phyloP scores from a whole-genome alignment of 2,113 vertebrate species.

The Nansenia antarctica region DNA sequence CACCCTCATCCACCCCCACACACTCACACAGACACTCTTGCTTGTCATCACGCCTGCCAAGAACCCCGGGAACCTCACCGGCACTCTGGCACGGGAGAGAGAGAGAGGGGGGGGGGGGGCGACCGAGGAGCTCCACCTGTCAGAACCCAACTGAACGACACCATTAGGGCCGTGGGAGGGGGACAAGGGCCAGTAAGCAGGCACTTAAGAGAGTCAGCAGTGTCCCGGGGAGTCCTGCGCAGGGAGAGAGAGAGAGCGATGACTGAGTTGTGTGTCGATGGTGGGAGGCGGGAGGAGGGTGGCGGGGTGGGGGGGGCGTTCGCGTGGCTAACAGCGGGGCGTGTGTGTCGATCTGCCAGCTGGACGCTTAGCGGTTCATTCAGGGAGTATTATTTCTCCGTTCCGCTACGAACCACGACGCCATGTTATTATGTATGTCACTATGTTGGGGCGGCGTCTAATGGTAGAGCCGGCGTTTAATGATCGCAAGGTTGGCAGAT shows the following conservation, averaged over 20 bases:
- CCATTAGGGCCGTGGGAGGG: background rate
- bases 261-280: background rate
- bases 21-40: too few species aligned
- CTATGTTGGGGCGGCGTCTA: too few species aligned
- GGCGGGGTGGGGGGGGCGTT: background rate
- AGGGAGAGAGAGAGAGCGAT: too few species aligned
- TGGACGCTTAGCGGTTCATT: background rate
- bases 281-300: too few species aligned
- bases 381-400: too few species aligned
- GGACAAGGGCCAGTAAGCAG: background rate
- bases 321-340: background rate
- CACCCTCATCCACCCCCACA: background rate
- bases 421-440: too few species aligned
- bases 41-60: background rate
- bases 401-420: background rate
- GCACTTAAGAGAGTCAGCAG: background rate
- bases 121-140: constrained; percentile 23
- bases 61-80: too few species aligned
- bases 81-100: background rate
- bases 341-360: background rate
- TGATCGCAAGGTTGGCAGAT: too few species aligned
- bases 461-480: too few species aligned
- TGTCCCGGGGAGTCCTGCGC: background rate
- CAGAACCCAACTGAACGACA: constrained; percentile 4
- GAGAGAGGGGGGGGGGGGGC: background rate